Percentiles rank a stretch among this genome's conserved stretches.
phyloP scores from a whole-genome alignment of 1,140 invertebrate species.

The Atta texana region DNA sequence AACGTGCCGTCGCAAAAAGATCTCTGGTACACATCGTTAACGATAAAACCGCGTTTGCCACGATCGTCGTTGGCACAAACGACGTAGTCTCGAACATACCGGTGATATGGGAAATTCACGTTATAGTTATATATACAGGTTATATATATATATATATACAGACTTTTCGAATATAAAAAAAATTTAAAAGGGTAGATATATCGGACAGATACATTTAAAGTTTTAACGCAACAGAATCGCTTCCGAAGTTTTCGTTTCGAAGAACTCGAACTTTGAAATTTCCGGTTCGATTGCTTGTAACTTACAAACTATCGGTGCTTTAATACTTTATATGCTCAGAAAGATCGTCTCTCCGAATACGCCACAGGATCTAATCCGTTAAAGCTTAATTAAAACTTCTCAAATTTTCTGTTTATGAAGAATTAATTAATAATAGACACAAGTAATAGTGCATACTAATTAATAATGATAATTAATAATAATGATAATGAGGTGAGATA shows the following conservation, averaged over 20 bases:
- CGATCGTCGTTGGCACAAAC: slow-evolving; percentile 18
- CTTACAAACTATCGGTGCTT: slow-evolving; percentile 11
- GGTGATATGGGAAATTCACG: slow-evolving; percentile 19
- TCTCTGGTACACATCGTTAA: slow-evolving; percentile 55
- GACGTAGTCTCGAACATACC: background rate
- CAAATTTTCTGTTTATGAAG: background rate
- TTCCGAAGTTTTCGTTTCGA: background rate
- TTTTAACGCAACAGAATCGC: background rate
- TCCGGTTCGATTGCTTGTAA: background rate
- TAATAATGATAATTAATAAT: slow-evolving; percentile 3
- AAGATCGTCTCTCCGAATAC: background rate
- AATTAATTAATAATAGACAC: background rate
- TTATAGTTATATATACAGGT: background rate
- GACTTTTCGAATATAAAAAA: background rate
- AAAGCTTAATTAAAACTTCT: background rate
- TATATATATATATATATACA: background rate
- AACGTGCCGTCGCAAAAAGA: slow-evolving; percentile 45
- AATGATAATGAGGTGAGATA: background rate
- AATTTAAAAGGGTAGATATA: background rate
- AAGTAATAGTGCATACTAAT: background rate
- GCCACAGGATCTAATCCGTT: background rate
- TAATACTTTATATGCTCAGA: background rate
- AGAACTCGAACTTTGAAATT: background rate
- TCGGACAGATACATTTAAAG: background rate
- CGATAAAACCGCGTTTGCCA: slow-evolving; percentile 42